Percentiles rank a stretch among this genome's conserved stretches.
These are phyloP conservation scores for Anabas testudineus DNA, from an alignment of 2,797 vertebrate genomes.

Conservation along the genomic window DNA sequence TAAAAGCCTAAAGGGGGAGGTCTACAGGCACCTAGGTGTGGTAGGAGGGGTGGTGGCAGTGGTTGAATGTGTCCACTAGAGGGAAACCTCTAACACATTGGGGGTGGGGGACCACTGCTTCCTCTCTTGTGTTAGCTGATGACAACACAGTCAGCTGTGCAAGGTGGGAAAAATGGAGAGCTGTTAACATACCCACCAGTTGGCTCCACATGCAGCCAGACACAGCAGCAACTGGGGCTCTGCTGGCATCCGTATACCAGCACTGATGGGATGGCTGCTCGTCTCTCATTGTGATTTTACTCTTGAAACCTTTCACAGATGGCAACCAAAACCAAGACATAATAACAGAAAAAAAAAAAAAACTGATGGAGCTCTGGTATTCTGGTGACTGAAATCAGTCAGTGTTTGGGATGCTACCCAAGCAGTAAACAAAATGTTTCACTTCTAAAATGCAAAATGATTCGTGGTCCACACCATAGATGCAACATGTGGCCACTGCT, in stretches of 20 bases:
- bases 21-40: slow-evolving; percentile 13
- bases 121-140: slow-evolving; percentile 17
- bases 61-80: slow-evolving; percentile 70
- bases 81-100: slow-evolving; percentile 67
- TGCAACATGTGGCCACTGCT: background rate
- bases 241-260: slow-evolving; percentile 52
- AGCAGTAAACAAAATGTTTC: too few species aligned
- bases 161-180: slow-evolving; percentile 10
- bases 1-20: background rate
- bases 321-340: background rate
- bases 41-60: background rate
- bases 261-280: slow-evolving; percentile 20
- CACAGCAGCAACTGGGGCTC: slow-evolving; percentile 42
- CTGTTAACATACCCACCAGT: slow-evolving; percentile 28
- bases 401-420: background rate
- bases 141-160: slow-evolving; percentile 38
- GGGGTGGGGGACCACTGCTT: slow-evolving; percentile 7
- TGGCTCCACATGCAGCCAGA: background rate
- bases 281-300: background rate
- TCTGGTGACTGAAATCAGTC: background rate
- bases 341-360: background rate
- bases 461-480: background rate
- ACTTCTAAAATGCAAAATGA: too few species aligned
- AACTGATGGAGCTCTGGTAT: background rate
- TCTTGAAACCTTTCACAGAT: slow-evolving; percentile 10